These are phyloP conservation scores for Ondatra zibethicus DNA, from an alignment of 2,113 vertebrate genomes.

Conservation along the genomic window DNA sequence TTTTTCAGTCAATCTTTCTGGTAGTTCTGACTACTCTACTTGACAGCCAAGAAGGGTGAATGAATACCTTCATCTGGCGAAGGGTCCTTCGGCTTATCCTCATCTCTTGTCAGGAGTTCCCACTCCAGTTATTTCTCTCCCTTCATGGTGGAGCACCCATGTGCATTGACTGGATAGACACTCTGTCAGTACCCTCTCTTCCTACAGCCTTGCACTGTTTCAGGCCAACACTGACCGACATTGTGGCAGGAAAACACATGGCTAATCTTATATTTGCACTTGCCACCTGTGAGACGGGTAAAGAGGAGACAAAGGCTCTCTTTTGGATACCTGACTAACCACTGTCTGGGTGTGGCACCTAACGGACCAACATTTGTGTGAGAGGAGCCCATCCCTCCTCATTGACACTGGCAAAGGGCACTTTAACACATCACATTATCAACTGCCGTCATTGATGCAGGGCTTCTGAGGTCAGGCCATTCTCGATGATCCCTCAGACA, in stretches of 20 bases:
- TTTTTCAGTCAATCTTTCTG: neutral
- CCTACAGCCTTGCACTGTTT: neutral
- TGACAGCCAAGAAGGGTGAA: neutral
- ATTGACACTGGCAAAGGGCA: neutral
- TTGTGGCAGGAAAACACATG: neutral
- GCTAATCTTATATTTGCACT: neutral
- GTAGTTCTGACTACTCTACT: neutral
- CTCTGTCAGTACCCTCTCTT: neutral
- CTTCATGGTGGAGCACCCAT: neutral
- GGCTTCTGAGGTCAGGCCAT: neutral
- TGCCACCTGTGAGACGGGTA: neutral
- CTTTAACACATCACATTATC: neutral
- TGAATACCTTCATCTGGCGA: conserved; percentile 13
- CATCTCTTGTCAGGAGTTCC: neutral
- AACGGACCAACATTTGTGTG: neutral
- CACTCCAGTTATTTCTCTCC: neutral
- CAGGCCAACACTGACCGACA: neutral
- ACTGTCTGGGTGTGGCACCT: neutral
- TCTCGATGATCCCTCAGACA: neutral
- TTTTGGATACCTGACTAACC: neutral
- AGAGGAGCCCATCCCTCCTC: neutral
- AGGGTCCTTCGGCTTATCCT: neutral
- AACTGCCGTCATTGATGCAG: neutral
- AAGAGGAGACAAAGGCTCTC: neutral
- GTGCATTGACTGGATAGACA: neutral